phyloP scores from a whole-genome alignment of 2,797 vertebrate genomes.

The Chaunax sp. region DNA sequence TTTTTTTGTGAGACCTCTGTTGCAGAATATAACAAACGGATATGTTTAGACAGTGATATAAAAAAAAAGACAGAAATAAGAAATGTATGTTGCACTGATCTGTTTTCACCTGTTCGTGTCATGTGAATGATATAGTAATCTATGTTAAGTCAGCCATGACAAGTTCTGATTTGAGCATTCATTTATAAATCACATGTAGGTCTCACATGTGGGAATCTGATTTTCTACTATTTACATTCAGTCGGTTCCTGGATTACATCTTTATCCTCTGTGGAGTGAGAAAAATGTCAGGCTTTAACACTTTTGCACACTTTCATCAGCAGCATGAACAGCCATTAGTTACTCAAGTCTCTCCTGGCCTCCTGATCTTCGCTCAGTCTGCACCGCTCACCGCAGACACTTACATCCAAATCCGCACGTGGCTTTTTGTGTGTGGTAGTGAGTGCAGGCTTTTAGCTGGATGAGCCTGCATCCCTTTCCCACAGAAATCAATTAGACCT shows the following conservation, averaged over 20 bases:
- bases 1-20: neutral
- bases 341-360: slow-evolving; percentile 24
- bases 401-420: slow-evolving; percentile 9
- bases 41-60: neutral
- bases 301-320: slow-evolving; percentile 28
- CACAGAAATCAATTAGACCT: slow-evolving; percentile 83
- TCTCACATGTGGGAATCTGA: slow-evolving; percentile 28
- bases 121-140: slow-evolving; percentile 21
- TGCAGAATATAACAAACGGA: neutral
- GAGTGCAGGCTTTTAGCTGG: slow-evolving; percentile 60
- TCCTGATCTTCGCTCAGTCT: slow-evolving; percentile 19
- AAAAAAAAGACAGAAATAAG: neutral
- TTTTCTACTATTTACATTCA: slow-evolving; percentile 30
- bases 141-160: slow-evolving; percentile 19
- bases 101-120: slow-evolving; percentile 1
- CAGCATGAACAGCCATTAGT: slow-evolving; percentile 12
- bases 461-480: slow-evolving; percentile 72
- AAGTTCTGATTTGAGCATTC: slow-evolving; percentile 39
- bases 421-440: slow-evolving; percentile 5
- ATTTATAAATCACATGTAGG: slow-evolving; percentile 33
- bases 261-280: slow-evolving; percentile 26
- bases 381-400: slow-evolving; percentile 4
- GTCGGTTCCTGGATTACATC: slow-evolving; percentile 25
- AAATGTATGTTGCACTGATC: neutral
- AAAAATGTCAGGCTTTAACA: slow-evolving; percentile 42